These are phyloP conservation scores for Probaryconus sp. DNA, from an alignment of 1,140 invertebrate genomes.

Conservation along the genomic window DNA sequence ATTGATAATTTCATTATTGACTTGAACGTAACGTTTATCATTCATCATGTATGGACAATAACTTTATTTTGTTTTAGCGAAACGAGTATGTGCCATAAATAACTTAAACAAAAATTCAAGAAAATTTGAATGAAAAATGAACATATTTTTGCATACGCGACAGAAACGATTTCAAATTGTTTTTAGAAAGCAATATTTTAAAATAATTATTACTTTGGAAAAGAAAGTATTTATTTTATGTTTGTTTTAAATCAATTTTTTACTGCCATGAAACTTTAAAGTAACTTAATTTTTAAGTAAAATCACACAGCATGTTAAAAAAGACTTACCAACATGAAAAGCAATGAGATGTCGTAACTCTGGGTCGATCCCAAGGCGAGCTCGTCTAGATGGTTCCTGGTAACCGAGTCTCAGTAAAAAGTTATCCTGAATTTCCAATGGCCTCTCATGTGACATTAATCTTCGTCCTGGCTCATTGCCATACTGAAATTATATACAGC, in stretches of 20 bases:
- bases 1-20: no score
- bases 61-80: no score
- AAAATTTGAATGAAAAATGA: no score
- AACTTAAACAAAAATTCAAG: no score
- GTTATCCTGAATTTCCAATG: constrained; percentile 81
- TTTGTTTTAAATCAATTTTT: neutral
- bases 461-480: constrained; percentile 80
- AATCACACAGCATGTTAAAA: constrained; percentile 28
- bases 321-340: constrained; percentile 79
- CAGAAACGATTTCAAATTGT: no score
- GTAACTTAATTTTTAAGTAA: constrained; percentile 4
- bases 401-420: constrained; percentile 81
- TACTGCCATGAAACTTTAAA: neutral
- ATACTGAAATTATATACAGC: constrained; percentile 72
- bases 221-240: neutral
- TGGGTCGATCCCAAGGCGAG: constrained; percentile 82
- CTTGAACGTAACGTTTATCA: no score
- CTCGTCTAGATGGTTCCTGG: constrained; percentile 79
- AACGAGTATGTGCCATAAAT: no score
- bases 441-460: constrained; percentile 79
- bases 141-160: no score
- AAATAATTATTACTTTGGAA: no score
- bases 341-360: constrained; percentile 81
- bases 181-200: no score
- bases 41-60: no score